Evolutionary conservation across 2,797 vertebrate species (phyloP).

Genomic region (Smutsia gigantea): DNA sequence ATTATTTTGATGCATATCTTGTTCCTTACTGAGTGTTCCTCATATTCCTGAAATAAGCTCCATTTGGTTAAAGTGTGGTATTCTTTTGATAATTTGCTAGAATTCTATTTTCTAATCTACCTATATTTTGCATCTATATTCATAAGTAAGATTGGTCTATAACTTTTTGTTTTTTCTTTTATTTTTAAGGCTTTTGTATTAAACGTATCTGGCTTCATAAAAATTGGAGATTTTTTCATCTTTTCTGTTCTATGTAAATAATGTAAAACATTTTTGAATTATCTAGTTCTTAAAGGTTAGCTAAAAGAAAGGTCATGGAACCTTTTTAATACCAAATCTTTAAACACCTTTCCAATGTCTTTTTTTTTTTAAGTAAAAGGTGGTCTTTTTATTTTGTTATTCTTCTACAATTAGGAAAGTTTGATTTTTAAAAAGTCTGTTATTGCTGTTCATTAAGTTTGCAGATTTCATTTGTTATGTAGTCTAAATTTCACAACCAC

Average conservation of each 20-base stretch:
- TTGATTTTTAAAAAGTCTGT: background rate
- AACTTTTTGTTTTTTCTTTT: background rate
- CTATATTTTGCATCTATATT: background rate
- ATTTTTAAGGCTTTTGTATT: background rate
- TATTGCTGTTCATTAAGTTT: slow-evolving; percentile 13
- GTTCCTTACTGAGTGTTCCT: background rate
- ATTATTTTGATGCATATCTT: background rate
- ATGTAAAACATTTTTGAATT: background rate
- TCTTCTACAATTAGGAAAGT: background rate
- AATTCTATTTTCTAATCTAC: background rate
- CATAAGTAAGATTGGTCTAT: background rate
- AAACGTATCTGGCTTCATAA: background rate
- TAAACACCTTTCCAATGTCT: background rate
- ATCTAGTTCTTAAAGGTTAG: background rate
- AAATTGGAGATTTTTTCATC: background rate
- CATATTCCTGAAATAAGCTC: background rate
- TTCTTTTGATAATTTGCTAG: background rate
- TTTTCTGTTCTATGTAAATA: background rate
- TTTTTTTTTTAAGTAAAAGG: background rate
- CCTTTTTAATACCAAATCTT: background rate
- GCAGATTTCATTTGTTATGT: background rate
- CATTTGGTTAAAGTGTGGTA: background rate
- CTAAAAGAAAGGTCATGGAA: background rate
- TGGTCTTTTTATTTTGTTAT: background rate
- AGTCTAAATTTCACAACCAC: background rate